Percentiles rank a stretch among this genome's conserved stretches.
phyloP scores from a whole-genome alignment of 1,140 invertebrate species.

The Drosophila pseudoobscura region DNA sequence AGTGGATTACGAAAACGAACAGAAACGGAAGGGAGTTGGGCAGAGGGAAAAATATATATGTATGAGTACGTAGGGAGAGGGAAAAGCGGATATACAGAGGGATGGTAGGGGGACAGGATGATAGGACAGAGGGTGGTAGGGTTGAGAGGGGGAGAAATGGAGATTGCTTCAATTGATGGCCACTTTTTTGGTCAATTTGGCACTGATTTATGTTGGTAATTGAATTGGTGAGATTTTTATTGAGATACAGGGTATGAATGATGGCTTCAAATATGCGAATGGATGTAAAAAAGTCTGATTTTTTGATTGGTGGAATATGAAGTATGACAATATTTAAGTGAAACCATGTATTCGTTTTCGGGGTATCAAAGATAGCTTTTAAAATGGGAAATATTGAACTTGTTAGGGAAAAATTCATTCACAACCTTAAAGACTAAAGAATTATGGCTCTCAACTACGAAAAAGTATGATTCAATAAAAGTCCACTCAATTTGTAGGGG shows the following conservation, averaged over 20 bases:
- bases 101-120: too few species aligned
- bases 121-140: neutral
- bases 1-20: neutral
- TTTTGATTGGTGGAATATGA: neutral
- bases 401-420: too few species aligned
- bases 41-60: neutral
- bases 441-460: too few species aligned
- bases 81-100: slow-evolving; percentile 15
- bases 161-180: slow-evolving; percentile 32
- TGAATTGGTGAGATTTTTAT: slow-evolving; percentile 42
- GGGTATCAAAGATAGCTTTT: too few species aligned
- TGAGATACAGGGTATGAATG: slow-evolving; percentile 7
- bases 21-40: neutral
- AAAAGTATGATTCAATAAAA: too few species aligned
- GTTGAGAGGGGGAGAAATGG: neutral
- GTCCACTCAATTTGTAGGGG: too few species aligned
- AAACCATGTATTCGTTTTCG: too few species aligned
- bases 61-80: neutral
- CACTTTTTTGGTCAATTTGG: slow-evolving; percentile 50
- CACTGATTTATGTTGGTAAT: slow-evolving; percentile 44
- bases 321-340: neutral
- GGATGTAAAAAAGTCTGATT: neutral
- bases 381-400: too few species aligned
- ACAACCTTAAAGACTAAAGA: too few species aligned
- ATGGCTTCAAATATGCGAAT: slow-evolving; percentile 33